A percentile compares a stretch with the other conserved stretches of the same genome.
These are phyloP conservation scores for Dysmachus trigonus DNA, from an alignment of 2,888 invertebrate species.

Conservation along the genomic window DNA sequence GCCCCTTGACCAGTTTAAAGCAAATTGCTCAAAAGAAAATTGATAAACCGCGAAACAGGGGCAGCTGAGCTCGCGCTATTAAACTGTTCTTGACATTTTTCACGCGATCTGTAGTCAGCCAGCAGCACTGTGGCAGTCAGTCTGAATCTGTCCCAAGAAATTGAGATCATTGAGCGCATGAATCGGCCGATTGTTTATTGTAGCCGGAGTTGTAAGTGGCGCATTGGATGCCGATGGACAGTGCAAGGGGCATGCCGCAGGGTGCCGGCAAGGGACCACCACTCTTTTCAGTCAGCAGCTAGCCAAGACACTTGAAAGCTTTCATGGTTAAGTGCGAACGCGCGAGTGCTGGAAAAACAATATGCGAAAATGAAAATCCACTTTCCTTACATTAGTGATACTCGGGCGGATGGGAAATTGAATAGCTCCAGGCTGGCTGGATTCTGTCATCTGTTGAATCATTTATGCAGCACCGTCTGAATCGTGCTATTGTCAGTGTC, in stretches of 20 bases:
- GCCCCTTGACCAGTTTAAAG: conserved; percentile 26
- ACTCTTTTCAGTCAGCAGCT: neutral
- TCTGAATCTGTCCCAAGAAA: conserved; percentile 37
- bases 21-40: conserved; percentile 34
- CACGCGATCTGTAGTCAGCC: conserved; percentile 17
- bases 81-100: conserved; percentile 33
- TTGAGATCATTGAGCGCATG: conserved; percentile 28
- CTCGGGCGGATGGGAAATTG: conserved; percentile 27
- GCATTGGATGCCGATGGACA: neutral
- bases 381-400: conserved; percentile 27
- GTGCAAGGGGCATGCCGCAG: neutral
- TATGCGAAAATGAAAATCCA: conserved; percentile 31
- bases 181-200: conserved; percentile 36
- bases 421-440: neutral
- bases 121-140: neutral
- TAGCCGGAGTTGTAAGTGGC: conserved; percentile 17
- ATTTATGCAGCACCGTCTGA: conserved; percentile 1
- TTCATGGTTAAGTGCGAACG: conserved; percentile 23
- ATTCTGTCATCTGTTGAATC: conserved; percentile 10
- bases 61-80: conserved; percentile 9
- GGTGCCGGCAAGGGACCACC: neutral
- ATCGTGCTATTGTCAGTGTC: conserved; percentile 1
- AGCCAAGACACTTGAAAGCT: conserved; percentile 29
- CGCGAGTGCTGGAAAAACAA: conserved; percentile 23
- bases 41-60: conserved; percentile 23